Base-by-base conservation (phyloP, 2,888 invertebrate species). In the Teleogryllus oceanicus region DNA sequence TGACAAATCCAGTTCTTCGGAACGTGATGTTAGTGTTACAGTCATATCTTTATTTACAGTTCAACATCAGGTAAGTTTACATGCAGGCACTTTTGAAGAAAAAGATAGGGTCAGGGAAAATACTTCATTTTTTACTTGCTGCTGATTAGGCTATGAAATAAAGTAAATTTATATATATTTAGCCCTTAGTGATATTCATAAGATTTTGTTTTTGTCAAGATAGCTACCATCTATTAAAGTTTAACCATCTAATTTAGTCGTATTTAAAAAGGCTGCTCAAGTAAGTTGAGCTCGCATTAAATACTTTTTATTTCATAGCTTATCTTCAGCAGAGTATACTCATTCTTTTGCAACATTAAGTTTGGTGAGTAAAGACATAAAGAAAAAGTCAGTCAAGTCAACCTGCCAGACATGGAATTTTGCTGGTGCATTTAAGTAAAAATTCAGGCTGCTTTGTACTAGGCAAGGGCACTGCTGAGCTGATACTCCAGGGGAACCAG, bases 321-420 rank as follows among this genome's bases (percentile, higher is more conserved):
- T 62, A 62, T n/a, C 62, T n/a, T 62, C 62, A 62, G 62, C 62
- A 62, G 62, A 62, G n/a, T 18, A 62, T 62, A 18, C 62, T 62
- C 62, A 62, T 62, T 62, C 62, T 62, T 18, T 62, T 62, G 13
- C 62, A 13, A 62, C 13, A 13, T 18, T 62, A 18, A 12, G 13
- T 62, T 62, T 62, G 62, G 62, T 62, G 62, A 62, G 62, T 62
- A 62, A 62, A n/a, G 62, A 62, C 62, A 62, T 62, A 62, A 37
- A 37, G 37, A 37, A 37, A 37, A 37, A 62, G 62, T 62, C 62
- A n/a, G 62, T 62, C 62, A 62, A n/a, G n/a, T 18, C 62, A 18
- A 13, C 62, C 62, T 62, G 62, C 62, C 62, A 62, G 37, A 18
- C 62, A 18, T 62, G 62, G 62, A n/a, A 62, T 62, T 62, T 62